phyloP scores from a whole-genome alignment of 1,140 invertebrate genomes.

The Zophobas morio region DNA sequence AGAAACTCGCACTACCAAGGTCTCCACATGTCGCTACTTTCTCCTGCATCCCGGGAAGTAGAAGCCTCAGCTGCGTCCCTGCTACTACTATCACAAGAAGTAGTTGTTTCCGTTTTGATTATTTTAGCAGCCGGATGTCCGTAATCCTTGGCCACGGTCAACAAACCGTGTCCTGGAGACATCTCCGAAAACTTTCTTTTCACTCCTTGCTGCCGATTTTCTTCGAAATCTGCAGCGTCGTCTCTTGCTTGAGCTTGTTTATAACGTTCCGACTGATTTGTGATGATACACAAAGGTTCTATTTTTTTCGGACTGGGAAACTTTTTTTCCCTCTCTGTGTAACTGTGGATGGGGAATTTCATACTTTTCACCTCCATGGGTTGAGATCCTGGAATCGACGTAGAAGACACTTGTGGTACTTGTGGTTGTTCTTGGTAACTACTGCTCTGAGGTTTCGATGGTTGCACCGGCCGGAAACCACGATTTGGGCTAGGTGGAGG shows the following conservation, averaged over 20 bases:
- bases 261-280: conserved; percentile 63
- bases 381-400: conserved; percentile 45
- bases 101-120: conserved; percentile 37
- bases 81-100: not conserved
- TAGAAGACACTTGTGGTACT: conserved; percentile 61
- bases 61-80: not conserved
- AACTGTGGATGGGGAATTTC: conserved; percentile 61
- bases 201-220: conserved; percentile 59
- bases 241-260: conserved; percentile 62
- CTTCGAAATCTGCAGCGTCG: conserved; percentile 60
- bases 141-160: conserved; percentile 27
- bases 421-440: conserved; percentile 56
- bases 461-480: conserved; percentile 60
- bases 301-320: conserved; percentile 52
- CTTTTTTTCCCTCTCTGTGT: conserved; percentile 50
- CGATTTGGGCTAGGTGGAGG: conserved; percentile 62
- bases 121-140: conserved; percentile 34
- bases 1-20: too few relatives aligned
- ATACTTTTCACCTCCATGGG: conserved; percentile 59
- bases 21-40: conserved; percentile 61
- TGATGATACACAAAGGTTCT: conserved; percentile 65
- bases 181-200: conserved; percentile 56
- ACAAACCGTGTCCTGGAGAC: conserved; percentile 45
- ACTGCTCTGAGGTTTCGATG: conserved; percentile 41
- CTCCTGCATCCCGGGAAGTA: conserved; percentile 8